Base-by-base conservation (phyloP, 2,888 invertebrate species). In the Hypomecis atomaria region DNA sequence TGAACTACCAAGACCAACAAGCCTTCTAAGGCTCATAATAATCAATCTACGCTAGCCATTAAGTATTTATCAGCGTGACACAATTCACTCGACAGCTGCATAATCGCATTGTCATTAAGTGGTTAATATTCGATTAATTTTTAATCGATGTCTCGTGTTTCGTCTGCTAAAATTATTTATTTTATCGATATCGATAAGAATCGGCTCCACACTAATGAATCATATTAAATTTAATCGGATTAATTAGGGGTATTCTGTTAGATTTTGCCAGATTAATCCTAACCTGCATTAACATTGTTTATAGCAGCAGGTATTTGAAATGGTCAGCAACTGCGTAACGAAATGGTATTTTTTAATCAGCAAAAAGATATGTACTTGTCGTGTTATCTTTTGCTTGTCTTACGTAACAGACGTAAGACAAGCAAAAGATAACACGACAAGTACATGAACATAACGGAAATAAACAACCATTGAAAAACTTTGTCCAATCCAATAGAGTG, bases 21-120 rank as follows among this genome's bases (percentile, higher is more conserved):
- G n/a, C 37, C 3, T 13, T 50, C 13, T 8, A 38, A 50, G 13
- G 40, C 10, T 9, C 8, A 13, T 44, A 43, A 42, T 34, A n/a
- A 34, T 34, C 6, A 44, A 44, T 54, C 11, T 9, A 54, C 36
- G 36, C 9, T 10, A 23, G 37, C 0, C 11, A 36, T n/a, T 36
- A 8, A 52, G 10, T 52, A 9, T 23, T 23, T 54, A 43, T 37
- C 33, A 45, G 6, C 10, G 47, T 47, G 33, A 56, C 47, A 56
- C 38, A 38, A 47, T 56, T 0, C 36, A 38, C 45, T 45, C 8
- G 37, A 44, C 40, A 38, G 47, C 62, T 54, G 54, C 58, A 59
- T 63, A 63, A 60, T 60, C 36, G 60, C 60, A 57, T 59, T 60
- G 60, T 65, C 57, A 60, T 65, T 57, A 45, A 60, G 38, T 57